Evolutionary conservation across 2,888 invertebrate genomes (phyloP).

Genomic region (Dryococelus australis): DNA sequence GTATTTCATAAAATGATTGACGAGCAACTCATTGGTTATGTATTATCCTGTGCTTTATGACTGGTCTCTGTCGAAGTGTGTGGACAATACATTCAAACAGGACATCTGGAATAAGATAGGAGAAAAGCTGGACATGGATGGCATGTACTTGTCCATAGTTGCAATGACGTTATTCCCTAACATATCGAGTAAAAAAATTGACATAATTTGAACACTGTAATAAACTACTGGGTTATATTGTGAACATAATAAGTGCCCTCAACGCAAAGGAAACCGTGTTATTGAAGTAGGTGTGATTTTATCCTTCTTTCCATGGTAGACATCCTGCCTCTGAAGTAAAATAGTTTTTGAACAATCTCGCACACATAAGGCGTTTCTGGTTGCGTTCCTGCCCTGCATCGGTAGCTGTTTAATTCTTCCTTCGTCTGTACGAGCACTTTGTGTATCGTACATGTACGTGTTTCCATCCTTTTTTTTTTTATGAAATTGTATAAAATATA

Average conservation of each 20-base stretch:
- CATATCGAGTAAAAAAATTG: background rate
- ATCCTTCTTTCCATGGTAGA: background rate
- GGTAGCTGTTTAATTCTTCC: background rate
- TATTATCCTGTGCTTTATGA: background rate
- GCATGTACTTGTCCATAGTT: background rate
- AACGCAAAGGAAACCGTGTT: background rate
- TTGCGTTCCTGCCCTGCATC: background rate
- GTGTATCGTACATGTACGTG: background rate
- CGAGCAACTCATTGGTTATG: background rate
- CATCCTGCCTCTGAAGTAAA: background rate
- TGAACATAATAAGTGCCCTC: background rate
- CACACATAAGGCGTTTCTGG: background rate
- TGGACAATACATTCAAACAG: background rate
- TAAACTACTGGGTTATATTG: background rate
- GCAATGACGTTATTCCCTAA: too few relatives aligned
- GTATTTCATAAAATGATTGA: background rate
- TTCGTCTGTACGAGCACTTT: background rate
- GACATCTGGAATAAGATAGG: background rate
- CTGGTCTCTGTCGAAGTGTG: background rate
- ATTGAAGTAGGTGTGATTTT: background rate
- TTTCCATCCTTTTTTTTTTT: background rate
- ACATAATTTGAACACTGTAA: background rate
- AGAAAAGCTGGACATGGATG: background rate
- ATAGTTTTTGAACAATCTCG: background rate
- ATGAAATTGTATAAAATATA: background rate